Conservation (phyloP, 1,140 invertebrate species). For the Heterodera schachtii region DNA sequence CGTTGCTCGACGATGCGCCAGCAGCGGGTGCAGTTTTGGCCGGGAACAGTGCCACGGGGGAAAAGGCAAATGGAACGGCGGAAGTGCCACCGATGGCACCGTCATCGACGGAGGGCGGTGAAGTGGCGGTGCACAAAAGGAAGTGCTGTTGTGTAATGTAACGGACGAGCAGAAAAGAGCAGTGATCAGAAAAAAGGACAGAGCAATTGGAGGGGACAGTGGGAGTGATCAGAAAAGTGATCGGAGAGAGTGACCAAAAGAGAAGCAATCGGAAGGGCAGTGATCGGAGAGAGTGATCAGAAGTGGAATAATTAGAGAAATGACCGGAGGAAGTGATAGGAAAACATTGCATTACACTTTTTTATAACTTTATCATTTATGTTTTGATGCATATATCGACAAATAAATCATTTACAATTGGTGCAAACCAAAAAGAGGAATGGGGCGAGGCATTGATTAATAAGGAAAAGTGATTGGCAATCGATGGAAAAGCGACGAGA, state of each 20-base stretch:
- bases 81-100: background rate
- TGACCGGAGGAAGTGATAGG: too few relatives aligned
- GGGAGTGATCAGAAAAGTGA: too few relatives aligned
- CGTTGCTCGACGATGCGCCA: background rate
- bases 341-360: too few relatives aligned
- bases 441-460: too few relatives aligned
- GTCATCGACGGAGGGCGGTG: background rate
- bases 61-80: conserved; percentile 10
- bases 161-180: background rate
- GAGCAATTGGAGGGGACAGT: background rate
- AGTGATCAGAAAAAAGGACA: background rate
- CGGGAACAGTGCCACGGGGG: background rate
- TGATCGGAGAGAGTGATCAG: too few relatives aligned
- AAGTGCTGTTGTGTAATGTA: conserved; percentile 27
- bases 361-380: too few relatives aligned
- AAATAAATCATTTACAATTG: too few relatives aligned
- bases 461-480: background rate
- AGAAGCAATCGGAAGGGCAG: too few relatives aligned
- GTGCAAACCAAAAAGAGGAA: too few relatives aligned
- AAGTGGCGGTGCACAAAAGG: conserved; percentile 8
- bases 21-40: background rate
- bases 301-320: too few relatives aligned
- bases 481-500: background rate
- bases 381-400: too few relatives aligned
- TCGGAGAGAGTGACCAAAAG: too few relatives aligned